Percentiles rank a stretch among this genome's conserved stretches.
phyloP scores from a whole-genome alignment of 2,113 vertebrate genomes.

The Ifrita kowaldi region DNA sequence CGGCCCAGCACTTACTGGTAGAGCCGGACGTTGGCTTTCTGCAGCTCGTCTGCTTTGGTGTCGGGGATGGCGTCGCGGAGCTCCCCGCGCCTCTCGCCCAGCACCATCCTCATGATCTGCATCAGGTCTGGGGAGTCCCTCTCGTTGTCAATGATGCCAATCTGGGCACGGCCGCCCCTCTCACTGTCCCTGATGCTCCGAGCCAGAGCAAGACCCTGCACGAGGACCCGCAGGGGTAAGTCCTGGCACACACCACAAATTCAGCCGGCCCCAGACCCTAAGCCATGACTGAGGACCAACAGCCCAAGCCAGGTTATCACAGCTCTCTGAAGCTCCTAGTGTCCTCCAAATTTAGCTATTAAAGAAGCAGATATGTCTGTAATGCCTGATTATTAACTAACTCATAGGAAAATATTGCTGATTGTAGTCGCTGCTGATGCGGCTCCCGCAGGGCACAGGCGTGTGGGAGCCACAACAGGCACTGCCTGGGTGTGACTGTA shows the following conservation, averaged over 20 bases:
- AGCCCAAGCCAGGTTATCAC: not conserved
- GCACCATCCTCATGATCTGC: slow-evolving; percentile 80
- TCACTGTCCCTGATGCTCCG: slow-evolving; percentile 87
- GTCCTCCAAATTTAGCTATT: not conserved
- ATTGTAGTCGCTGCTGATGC: fast-evolving
- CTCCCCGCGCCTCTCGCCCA: slow-evolving; percentile 73
- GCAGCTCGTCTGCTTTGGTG: slow-evolving; percentile 56
- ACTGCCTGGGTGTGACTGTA: not conserved
- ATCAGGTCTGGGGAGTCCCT: slow-evolving; percentile 80
- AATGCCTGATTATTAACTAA: not conserved
- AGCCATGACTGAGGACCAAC: not conserved
- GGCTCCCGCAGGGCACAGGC: not conserved
- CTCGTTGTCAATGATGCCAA: slow-evolving; percentile 81
- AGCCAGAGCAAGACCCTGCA: slow-evolving; percentile 80
- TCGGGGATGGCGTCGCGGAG: slow-evolving; percentile 74
- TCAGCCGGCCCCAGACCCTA: not conserved
- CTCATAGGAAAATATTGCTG: not conserved
- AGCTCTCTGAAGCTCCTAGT: not conserved
- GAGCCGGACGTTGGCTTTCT: slow-evolving; percentile 75
- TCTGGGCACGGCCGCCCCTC: slow-evolving; percentile 82
- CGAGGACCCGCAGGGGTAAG: not conserved
- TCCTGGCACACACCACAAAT: not conserved
- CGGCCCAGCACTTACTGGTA: slow-evolving; percentile 75
- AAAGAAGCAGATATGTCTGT: not conserved
- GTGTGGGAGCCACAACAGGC: not conserved